Conservation (phyloP, 2,888 invertebrate species). For the Macrosiphum euphorbiae region DNA sequence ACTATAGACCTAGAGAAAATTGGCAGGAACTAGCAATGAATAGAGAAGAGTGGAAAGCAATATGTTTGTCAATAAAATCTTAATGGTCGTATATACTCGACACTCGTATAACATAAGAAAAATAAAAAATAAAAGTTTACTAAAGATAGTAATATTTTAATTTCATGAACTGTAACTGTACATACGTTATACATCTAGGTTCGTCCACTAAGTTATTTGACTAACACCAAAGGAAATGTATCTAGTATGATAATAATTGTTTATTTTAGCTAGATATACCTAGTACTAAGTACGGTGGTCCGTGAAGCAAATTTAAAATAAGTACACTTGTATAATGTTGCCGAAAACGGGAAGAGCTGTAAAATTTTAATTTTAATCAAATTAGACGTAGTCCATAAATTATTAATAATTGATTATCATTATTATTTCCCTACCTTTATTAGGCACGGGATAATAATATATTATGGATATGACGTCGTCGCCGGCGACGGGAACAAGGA, state of each 20-base stretch:
- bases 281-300: background rate
- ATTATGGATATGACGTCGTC: background rate
- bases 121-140: background rate
- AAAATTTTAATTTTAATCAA: slow-evolving; percentile 21
- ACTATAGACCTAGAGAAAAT: too few relatives aligned
- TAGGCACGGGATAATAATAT: background rate
- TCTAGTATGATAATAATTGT: background rate
- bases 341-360: background rate
- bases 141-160: background rate
- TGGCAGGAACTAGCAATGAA: too few relatives aligned
- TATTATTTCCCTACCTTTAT: background rate
- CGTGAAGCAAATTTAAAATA: background rate
- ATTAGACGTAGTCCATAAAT: background rate
- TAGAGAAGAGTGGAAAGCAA: too few relatives aligned
- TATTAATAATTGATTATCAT: slow-evolving; percentile 34
- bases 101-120: too few relatives aligned
- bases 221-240: background rate
- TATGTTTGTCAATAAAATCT: too few relatives aligned
- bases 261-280: background rate
- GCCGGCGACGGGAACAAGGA: slow-evolving; percentile 26
- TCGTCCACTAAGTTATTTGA: background rate
- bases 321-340: background rate
- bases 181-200: background rate
- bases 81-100: too few relatives aligned
- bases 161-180: background rate